Base-by-base conservation (phyloP, 2,888 invertebrate species). In the Ophion obscuratus region DNA sequence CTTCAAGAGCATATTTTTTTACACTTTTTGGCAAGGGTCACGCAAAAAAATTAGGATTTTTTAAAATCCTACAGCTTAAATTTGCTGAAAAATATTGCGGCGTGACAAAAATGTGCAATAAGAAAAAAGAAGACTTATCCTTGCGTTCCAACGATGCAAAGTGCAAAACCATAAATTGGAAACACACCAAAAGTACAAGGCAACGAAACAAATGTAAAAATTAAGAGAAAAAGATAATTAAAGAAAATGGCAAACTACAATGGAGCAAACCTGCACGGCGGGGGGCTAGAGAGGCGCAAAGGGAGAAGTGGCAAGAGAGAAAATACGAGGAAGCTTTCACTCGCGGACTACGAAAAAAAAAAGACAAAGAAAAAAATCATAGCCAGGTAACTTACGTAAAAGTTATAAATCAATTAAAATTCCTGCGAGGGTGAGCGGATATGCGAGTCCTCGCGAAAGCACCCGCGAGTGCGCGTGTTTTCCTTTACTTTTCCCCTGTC, bases 311-410 rank as follows among this genome's bases (percentile, higher is more conserved):
- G 53, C 47, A 36, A 75, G 36, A 64, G 53, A 61, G 53, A 73
- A 84, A 75, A 79, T 53, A 73, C 84, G 57, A 77, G 76, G 76
- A 81, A 81, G 85, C 85, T 85, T 85, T 85, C 85, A 85, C 85
- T 74, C 53, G 77, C 67, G 11, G 14, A n/a, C 73, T 59, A 20
- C 27, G 71, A 66, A 70, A 70, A 53, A 53, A 57, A 70, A 31
- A 71, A 70, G 61, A 77, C 2, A 77, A 61, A 57, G 76, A 61
- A 76, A 75, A 71, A 53, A 84, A 71, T n/a, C 61, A 53, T 78
- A 81, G 14, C 44, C 73, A 66, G n/a, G 81, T 68, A 78, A 75
- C 81, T 85, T 85, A 85, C 81, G 81, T 85, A 85, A 85, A 85
- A 57, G 78, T 78, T 78, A 64, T 81, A 81, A 85, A 85, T 75